Percentiles rank a stretch among this genome's conserved stretches.
phyloP scores from a whole-genome alignment of 92 coral and sea anemone species.

The Porites rus region DNA sequence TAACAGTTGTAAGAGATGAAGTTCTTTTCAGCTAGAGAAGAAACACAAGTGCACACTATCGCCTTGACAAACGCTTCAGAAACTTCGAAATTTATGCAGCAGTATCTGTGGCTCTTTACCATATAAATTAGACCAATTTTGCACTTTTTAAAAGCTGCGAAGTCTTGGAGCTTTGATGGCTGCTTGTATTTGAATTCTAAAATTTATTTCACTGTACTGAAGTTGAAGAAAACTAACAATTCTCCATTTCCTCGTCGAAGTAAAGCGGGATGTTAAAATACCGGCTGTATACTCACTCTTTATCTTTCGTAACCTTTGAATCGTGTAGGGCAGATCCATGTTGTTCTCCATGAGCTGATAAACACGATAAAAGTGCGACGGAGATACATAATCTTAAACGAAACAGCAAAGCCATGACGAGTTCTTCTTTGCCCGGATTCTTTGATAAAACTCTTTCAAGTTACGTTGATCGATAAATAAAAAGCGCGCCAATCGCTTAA shows the following conservation, averaged over 20 bases:
- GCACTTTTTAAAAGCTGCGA: background rate
- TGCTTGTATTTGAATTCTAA: background rate
- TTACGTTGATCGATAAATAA: too few species aligned
- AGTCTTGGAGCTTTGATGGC: background rate
- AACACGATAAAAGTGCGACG: background rate
- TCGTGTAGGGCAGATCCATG: constrained; percentile 59
- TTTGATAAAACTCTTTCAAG: background rate
- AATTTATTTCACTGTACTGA: too few species aligned
- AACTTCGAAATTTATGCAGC: background rate
- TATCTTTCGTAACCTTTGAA: constrained; percentile 84
- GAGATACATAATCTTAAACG: background rate
- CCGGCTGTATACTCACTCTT: constrained; percentile 73
- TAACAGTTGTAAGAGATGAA: too few species aligned
- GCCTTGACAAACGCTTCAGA: background rate
- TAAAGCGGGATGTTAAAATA: background rate
- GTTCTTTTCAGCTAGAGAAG: too few species aligned
- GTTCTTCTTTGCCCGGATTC: background rate
- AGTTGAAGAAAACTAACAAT: too few species aligned
- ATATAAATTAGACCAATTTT: background rate
- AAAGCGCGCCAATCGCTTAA: background rate
- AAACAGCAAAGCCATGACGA: background rate
- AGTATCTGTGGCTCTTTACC: background rate
- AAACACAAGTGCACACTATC: background rate
- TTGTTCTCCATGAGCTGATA: background rate
- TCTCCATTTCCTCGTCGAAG: too few species aligned